Evolutionary conservation across 2,113 vertebrate genomes (phyloP), one percentile per base, ranked within the genome.

Genomic region (Lepus americanus): DNA sequence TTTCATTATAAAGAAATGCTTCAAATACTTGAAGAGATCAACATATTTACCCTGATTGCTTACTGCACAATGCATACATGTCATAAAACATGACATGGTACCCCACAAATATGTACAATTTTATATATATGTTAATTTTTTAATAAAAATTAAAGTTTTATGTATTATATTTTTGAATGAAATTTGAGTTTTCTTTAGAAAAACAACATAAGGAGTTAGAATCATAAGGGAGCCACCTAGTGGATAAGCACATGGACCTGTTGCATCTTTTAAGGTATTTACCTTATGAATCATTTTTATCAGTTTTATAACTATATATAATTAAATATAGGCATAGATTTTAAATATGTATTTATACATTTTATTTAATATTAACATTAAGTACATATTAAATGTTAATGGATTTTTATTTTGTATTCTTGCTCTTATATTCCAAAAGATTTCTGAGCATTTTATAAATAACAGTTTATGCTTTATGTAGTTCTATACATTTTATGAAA

Each of bases 211-310:
- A 89, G 27, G 66, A 44, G 80, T 92, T 95, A 93, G 76, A 97
- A 95, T 93, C 94, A 88, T 97, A 96, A 94, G 92, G 84, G 95
- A 63, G 92, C 94, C 97, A 96, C 83, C 95, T 97, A 96, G 97
- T 97, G 96, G 97, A 88, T 77, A 90, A 95, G 51, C 19, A 49
- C 53, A 63, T 25, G 87, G 76, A 90, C 93, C 87, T 96, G 80
- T 87, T 82, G 70, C 31, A n/a, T 83, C 66, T 90, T 89, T 61
- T 29, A 33, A 89, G 13, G 8, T 94, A 55, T 85, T 81, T 64
- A 44, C 44, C 6, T 44, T 44, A 44, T 44, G 44, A 44, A 44
- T 44, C 44, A 44, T 39, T 31, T 1, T 92, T 83, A 77, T 14
- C 17, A 4, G 11, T 77, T 92, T 89, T 81, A 76, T 86, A 39